Evolutionary conservation across 2,888 invertebrate species (phyloP).

Genomic region (Cephus sareptanus): DNA sequence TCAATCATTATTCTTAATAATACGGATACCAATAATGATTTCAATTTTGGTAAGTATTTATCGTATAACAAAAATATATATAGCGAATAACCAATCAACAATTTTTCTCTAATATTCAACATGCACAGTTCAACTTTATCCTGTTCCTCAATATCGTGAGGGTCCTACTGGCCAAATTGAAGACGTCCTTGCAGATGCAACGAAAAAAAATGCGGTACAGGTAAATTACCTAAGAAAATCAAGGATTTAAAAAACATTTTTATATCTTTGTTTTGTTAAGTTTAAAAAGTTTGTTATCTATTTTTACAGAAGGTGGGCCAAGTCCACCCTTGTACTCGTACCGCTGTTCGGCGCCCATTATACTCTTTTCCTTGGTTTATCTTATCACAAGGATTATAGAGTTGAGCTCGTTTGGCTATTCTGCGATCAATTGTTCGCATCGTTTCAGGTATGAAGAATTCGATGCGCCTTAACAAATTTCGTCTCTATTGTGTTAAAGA

Average conservation of each 20-base stretch:
- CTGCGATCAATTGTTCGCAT: slow-evolving; percentile 74
- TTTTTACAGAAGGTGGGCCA: slow-evolving; percentile 70
- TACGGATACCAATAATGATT: slow-evolving; percentile 71
- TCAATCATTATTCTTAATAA: slow-evolving; percentile 67
- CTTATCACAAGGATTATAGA: slow-evolving; percentile 65
- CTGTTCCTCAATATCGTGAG: slow-evolving; percentile 73
- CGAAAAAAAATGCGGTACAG: slow-evolving; percentile 72
- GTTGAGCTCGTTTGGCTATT: slow-evolving; percentile 74
- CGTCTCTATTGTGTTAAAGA: neutral
- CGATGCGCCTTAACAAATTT: neutral
- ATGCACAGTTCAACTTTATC: slow-evolving; percentile 71
- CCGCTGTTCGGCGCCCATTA: slow-evolving; percentile 77
- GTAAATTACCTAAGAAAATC: slow-evolving; percentile 53
- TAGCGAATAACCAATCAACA: slow-evolving; percentile 1
- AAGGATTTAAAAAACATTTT: neutral
- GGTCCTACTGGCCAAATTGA: slow-evolving; percentile 70
- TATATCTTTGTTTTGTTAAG: neutral
- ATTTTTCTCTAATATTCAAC: neutral
- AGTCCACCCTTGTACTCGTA: slow-evolving; percentile 75
- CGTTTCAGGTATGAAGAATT: slow-evolving; percentile 70
- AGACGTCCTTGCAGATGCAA: slow-evolving; percentile 70
- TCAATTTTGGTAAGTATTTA: slow-evolving; percentile 70
- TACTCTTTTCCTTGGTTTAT: slow-evolving; percentile 70
- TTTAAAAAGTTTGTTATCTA: neutral
- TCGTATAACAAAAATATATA: neutral